Conservation (phyloP, 2,113 vertebrate species). For the Heloderma charlesbogerti region DNA sequence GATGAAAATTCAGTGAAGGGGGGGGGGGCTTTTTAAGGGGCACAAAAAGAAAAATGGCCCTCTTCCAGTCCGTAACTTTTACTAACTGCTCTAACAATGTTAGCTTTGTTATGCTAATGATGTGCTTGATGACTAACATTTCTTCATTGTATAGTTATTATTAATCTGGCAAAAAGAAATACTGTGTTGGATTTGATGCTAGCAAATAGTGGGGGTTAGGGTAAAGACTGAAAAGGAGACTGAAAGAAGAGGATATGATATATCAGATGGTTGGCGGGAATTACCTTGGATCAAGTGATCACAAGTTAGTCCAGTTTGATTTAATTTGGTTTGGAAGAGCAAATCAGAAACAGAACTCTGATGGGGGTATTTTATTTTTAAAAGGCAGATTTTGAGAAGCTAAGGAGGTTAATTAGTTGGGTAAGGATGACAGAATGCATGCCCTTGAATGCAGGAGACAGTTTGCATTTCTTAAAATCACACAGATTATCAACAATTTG, state of each 20-base stretch:
- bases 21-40: background rate
- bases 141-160: no score
- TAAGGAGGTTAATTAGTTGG: background rate
- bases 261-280: background rate
- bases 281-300: background rate
- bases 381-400: background rate
- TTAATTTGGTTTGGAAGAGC: background rate
- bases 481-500: conserved; percentile 17
- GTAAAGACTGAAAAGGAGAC: background rate
- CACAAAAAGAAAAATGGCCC: background rate
- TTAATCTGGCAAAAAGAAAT: background rate
- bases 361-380: background rate
- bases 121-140: background rate
- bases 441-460: background rate
- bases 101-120: no score
- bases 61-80: background rate
- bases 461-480: background rate
- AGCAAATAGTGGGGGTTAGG: background rate
- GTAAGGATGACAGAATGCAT: conserved; percentile 6
- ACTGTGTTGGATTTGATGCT: background rate
- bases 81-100: no score
- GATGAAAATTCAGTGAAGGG: background rate
- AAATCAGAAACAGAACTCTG: background rate
- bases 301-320: background rate
- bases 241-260: background rate